A percentile compares a stretch with the other conserved stretches of the same genome.
Evolutionary conservation across 2,888 invertebrate genomes (phyloP).

Genomic region (Oxystoma pomonae): DNA sequence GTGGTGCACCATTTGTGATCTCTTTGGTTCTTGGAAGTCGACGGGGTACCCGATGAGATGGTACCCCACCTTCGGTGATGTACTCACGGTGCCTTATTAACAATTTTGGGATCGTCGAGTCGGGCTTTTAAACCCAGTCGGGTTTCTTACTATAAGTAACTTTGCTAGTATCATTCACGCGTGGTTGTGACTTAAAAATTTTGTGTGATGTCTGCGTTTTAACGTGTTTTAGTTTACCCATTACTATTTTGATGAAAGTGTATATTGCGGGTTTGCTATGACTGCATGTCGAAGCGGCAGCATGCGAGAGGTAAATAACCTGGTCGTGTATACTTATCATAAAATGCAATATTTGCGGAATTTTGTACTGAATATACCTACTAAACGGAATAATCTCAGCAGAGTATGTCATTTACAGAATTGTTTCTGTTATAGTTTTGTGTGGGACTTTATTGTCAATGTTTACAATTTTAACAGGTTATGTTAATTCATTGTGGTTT

Average conservation of each 20-base stretch:
- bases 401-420: not conserved
- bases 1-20: constrained; percentile 15
- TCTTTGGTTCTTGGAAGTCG: constrained; percentile 5
- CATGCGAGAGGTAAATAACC: constrained; percentile 25
- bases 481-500: too few relatives aligned
- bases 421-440: too few relatives aligned
- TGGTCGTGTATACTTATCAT: constrained; percentile 2
- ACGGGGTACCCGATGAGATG: not conserved
- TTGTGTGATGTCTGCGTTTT: not conserved
- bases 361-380: too few relatives aligned
- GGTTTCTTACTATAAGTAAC: too few relatives aligned
- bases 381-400: too few relatives aligned
- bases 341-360: not conserved
- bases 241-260: constrained; percentile 16
- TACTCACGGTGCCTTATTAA: too few relatives aligned
- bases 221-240: not conserved
- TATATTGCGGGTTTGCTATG: constrained; percentile 11
- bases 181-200: not conserved
- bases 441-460: too few relatives aligned
- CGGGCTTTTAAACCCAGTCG: too few relatives aligned
- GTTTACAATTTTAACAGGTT: not conserved
- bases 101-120: too few relatives aligned
- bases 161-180: too few relatives aligned
- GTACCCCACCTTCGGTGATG: not conserved
- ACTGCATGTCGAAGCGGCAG: constrained; percentile 15